Evolutionary conservation across 1,140 invertebrate genomes (phyloP).

Genomic region (Neodiprion lecontei): DNA sequence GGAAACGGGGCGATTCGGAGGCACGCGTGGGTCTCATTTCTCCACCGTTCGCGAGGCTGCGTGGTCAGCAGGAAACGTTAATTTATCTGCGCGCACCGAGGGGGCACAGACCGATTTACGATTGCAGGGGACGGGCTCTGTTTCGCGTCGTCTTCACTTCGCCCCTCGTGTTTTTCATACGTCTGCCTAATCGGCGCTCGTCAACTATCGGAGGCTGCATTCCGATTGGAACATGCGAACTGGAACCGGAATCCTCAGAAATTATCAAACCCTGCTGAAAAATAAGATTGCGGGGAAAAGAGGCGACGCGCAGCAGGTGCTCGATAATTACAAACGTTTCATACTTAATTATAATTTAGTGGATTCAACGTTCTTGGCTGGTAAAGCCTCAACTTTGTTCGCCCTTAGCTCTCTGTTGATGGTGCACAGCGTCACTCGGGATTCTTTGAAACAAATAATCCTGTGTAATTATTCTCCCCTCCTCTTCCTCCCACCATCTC

Average conservation of each 20-base stretch:
- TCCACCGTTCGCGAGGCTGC: slow-evolving; percentile 31
- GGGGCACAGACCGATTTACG: neutral
- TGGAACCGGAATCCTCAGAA: too few species aligned
- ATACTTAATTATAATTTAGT: slow-evolving; percentile 57
- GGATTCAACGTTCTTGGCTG: slow-evolving; percentile 4
- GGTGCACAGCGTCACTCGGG: slow-evolving; percentile 29
- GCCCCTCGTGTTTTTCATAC: too few species aligned
- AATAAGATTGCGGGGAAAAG: slow-evolving; percentile 21
- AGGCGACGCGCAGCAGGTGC: slow-evolving; percentile 40
- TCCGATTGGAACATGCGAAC: too few species aligned
- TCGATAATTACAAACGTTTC: slow-evolving; percentile 55
- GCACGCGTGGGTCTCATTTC: slow-evolving; percentile 22
- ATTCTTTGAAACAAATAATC: slow-evolving; percentile 46
- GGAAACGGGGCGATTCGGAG: slow-evolving; percentile 17
- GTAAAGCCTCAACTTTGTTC: neutral
- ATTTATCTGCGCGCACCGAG: slow-evolving; percentile 6
- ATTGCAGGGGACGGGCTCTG: neutral
- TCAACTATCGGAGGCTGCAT: too few species aligned
- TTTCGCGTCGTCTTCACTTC: neutral
- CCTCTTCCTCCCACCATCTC: neutral
- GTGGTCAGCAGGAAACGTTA: slow-evolving; percentile 25
- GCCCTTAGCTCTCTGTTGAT: neutral
- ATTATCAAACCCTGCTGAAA: slow-evolving; percentile 10
- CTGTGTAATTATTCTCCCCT: slow-evolving; percentile 51
- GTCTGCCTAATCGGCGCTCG: too few species aligned